Evolutionary conservation across 1,140 invertebrate species (phyloP), one percentile per base, ranked within the genome.

Genomic region (Drosophila lacteicornis): DNA sequence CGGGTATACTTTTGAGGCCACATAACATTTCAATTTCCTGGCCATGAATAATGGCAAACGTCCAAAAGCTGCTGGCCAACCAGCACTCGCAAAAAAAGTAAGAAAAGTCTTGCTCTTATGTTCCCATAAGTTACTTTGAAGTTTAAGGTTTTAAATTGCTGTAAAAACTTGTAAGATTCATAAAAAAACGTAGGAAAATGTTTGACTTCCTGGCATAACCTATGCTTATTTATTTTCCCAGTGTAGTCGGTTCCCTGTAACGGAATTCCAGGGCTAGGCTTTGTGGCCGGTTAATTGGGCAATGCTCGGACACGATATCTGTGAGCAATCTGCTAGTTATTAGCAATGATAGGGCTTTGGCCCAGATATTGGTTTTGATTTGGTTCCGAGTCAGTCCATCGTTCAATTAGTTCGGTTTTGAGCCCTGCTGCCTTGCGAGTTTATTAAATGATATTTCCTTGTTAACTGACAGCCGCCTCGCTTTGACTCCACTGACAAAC

Each of bases 381-480:
- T 40, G 17, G 12, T 0, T 36, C 13, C 1, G 8, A 47, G 38
- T 69, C 58, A 30, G 36, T 73, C 49, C 55, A 68, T 76, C 55
- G 69, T 49, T 74, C 49, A 87, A 73, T 80, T 76, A 82, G 43
- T 66, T 19, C 22, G 40, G 17, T 49, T 51, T 77, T 58, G 15
- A 61, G 56, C 47, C 4, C 1, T 11, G 12, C 15, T 62, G 58
- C 43, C 62, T 42, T 25, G 51, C 45, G 45, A 65, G 30, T 45
- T 62, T 58, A 62, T 63, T 57, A 84, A 88, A 88, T 87, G 68
- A 84, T 78, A 80, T 80, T 79, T 78, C 43, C 73, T 60, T 84
- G 84, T 78, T 45, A 78, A 50, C 62, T 88, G 83, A 78, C 82
- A 75, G 15, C 38, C 7, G 11, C 12, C n/a, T 8, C 17, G 19